Conservation (phyloP, 2,797 vertebrate genomes). For the Notoglanidium macrostoma region DNA sequence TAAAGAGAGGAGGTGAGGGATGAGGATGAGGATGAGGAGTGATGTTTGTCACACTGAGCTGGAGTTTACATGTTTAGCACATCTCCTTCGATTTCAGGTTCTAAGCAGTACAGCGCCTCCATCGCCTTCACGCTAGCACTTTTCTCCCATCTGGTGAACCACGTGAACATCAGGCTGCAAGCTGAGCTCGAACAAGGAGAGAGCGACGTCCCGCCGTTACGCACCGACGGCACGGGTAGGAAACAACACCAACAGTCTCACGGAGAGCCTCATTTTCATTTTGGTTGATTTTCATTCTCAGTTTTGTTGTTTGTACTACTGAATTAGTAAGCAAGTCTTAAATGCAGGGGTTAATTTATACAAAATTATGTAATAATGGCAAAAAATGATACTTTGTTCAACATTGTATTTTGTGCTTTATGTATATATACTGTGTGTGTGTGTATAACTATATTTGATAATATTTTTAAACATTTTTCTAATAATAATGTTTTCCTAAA, state of each 20-base stretch:
- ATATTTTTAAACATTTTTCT: no score
- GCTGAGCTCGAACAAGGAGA: conserved; percentile 93
- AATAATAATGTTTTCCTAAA: no score
- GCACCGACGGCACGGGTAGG: conserved; percentile 83
- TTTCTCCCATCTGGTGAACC: conserved; percentile 96
- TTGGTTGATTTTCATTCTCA: neutral
- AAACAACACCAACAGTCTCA: neutral
- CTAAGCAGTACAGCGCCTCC: conserved; percentile 95
- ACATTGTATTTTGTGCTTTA: no score
- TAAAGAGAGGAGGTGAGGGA: conserved; percentile 89
- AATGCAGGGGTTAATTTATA: neutral
- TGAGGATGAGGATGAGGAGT: neutral
- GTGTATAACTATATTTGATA: neutral
- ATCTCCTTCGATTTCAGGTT: conserved; percentile 72
- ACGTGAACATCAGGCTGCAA: conserved; percentile 95
- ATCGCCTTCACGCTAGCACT: conserved; percentile 95
- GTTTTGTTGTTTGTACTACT: neutral
- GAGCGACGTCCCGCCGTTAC: conserved; percentile 83
- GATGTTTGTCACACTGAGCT: neutral
- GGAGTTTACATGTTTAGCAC: no score
- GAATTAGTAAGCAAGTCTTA: neutral
- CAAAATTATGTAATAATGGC: neutral
- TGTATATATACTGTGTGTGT: no score
- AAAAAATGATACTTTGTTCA: neutral
- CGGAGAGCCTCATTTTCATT: neutral